Base-by-base conservation (phyloP, 2,113 vertebrate genomes). In the Apistogramma diplotaenia region DNA sequence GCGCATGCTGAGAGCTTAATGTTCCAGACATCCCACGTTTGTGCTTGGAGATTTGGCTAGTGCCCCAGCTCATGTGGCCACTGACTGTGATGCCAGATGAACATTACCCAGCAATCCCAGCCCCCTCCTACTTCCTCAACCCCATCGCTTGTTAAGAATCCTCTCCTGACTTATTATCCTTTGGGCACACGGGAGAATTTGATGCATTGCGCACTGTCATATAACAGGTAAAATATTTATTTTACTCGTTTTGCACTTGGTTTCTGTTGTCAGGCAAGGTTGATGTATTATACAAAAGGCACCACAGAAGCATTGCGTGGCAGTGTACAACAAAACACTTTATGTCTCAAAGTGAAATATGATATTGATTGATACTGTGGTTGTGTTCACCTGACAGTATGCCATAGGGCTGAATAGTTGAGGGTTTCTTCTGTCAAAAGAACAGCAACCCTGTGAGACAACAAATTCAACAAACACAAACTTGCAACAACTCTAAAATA, bases 261-360 rank as follows among this genome's bases (percentile, higher is more conserved):
- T 84, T 60, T 74, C 77, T 71, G 82, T 75, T 90, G 85, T 73
- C 87, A 84, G 59, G 55, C 2, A 31, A 72, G 51, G 81, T 60
- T 86, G 80, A 89, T 89, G 60, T 80, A 87, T 89, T 89, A 89
- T 79, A 70, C 73, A 84, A 53, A 77, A 55, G 11, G 46, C 84
- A 62, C 60, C 60, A 57, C 82, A 83, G 74, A 77, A 74, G 86
- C 82, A 58, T 78, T 74, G 76, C 58, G 54, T 80, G 81, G 59
- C 81, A 87, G 54, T 77, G 73, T 85, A 80, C 74, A 87, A 86
- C 84, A 77, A 78, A 92, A 81, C 62, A 27, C 83, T 87, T 90
- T 56, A 71, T 87, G 85, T 86, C 76, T 89, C 71, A 84, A 60
- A 83, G 78, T 79, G 77, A 91, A 88, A 89, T 85, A 78, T 87